A percentile compares a stretch with the other conserved stretches of the same genome.
Evolutionary conservation across 2,888 invertebrate genomes (phyloP).

Genomic region (Pseudolycoriella hygida): DNA sequence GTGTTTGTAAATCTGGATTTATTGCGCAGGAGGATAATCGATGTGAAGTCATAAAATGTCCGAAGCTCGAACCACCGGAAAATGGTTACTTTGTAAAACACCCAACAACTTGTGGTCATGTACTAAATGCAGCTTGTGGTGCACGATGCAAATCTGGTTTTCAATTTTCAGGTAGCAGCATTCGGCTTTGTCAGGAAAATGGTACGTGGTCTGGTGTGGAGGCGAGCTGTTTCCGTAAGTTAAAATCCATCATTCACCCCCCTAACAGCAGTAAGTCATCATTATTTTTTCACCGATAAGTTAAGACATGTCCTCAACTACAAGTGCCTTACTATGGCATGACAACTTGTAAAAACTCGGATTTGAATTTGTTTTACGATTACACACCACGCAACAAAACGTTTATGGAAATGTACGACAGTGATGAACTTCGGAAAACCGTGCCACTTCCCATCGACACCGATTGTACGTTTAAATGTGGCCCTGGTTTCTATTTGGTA

Average conservation of each 20-base stretch:
- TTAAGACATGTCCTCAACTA: slow-evolving; percentile 41
- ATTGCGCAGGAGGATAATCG: slow-evolving; percentile 27
- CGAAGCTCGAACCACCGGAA: slow-evolving; percentile 36
- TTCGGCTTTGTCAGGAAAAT: slow-evolving; percentile 42
- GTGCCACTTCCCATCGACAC: slow-evolving; percentile 38
- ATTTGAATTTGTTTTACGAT: slow-evolving; percentile 17
- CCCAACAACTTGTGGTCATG: slow-evolving; percentile 37
- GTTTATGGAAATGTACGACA: slow-evolving; percentile 13
- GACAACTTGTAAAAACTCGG: slow-evolving; percentile 32
- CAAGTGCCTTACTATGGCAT: slow-evolving; percentile 36
- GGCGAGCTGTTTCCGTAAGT: slow-evolving; percentile 41
- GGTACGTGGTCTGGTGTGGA: slow-evolving; percentile 49
- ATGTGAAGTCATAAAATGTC: slow-evolving; percentile 43
- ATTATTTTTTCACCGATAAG: slow-evolving; percentile 21
- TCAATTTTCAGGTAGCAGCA: slow-evolving; percentile 32
- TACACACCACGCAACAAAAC: slow-evolving; percentile 16
- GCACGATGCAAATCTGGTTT: slow-evolving; percentile 47
- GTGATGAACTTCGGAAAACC: slow-evolving; percentile 14
- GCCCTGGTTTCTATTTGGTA: slow-evolving; percentile 40
- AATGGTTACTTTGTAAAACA: slow-evolving; percentile 48
- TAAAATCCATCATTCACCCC: background rate
- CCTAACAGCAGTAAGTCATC: too few relatives aligned
- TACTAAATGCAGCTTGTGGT: slow-evolving; percentile 52
- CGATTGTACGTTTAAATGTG: slow-evolving; percentile 43
- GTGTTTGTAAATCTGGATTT: slow-evolving; percentile 45